Evolutionary conservation across 2,888 invertebrate genomes (phyloP), one percentile per base, ranked within the genome.

Genomic region (Andricus curvator): DNA sequence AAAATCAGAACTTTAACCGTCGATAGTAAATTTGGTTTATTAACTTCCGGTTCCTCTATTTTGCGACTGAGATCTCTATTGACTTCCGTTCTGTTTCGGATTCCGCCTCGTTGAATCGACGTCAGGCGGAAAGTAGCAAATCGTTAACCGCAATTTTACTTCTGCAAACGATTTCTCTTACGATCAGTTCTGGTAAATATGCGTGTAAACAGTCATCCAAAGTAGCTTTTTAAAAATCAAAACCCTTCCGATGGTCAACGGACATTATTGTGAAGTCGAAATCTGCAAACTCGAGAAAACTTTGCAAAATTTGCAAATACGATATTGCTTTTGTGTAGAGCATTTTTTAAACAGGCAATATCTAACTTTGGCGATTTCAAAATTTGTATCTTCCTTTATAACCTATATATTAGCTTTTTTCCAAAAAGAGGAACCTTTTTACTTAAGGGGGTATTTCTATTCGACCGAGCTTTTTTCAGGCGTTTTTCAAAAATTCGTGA

Each of bases 21-120:
- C 82, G 82, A 86, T 85, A 86, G 84, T 88, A 88, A 89, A 89
- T 90, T 89, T 87, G 85, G 84, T 89, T 90, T 90, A 90, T 88
- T 89, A 89, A 90, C 88, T 88, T 89, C 88, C 88, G 84, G 84
- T 78, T 85, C 82, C 76, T 79, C 65, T 77, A 67, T 76, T 64
- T 66, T 81, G 76, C 84, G 64, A 82, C 79, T 80, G 78, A 41
- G 78, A 81, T 83, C 83, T 84, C 82, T 82, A 84, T 86, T 82
- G 81, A 79, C 86, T 85, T 86, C 84, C 86, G 82, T 79, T 82
- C 80, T 60, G 80, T 80, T 84, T 84, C 83, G 83, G 81, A 84
- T 82, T 83, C 84, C 80, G 81, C 82, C 84, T 77, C 78, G 83
- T 85, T 85, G 85, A 86, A 85, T 85, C 83, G 84, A 88, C 81